Evolutionary conservation across 35 echinoderm and acorn worm species (phyloP).

Genomic region (Stichopus chloronotus): DNA sequence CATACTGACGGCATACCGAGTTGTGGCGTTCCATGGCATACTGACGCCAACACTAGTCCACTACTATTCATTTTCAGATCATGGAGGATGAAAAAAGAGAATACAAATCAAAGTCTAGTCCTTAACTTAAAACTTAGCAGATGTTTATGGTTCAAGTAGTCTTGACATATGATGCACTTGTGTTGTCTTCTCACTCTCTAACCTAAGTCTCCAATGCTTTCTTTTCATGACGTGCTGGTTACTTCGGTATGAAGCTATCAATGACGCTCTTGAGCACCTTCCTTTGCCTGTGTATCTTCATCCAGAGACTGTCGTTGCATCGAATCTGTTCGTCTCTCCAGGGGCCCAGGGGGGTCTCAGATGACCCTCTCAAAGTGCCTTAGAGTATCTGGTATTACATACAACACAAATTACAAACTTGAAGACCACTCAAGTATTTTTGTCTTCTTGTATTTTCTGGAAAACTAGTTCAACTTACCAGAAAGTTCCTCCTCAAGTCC

Average conservation of each 20-base stretch:
- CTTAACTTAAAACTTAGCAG: not conserved
- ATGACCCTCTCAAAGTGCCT: slow-evolving; percentile 14
- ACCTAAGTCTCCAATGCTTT: too few species aligned
- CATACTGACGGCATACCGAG: too few species aligned
- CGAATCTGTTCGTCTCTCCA: not conserved
- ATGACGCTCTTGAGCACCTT: not conserved
- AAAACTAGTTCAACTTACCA: not conserved
- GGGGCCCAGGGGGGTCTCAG: not conserved
- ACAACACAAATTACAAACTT: slow-evolving; percentile 5
- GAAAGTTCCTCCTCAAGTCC: not conserved
- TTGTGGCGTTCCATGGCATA: too few species aligned
- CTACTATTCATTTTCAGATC: too few species aligned
- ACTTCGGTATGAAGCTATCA: not conserved
- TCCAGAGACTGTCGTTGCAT: not conserved
- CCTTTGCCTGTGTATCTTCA: not conserved
- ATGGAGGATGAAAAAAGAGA: not conserved
- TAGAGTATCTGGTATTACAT: slow-evolving; percentile 26
- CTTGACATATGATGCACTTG: not conserved
- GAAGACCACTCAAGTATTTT: not conserved
- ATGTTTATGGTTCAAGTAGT: not conserved
- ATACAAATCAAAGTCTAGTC: not conserved
- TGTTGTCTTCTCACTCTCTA: not conserved
- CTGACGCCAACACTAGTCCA: too few species aligned
- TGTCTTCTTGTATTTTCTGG: not conserved
- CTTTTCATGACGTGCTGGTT: not conserved